Evolutionary conservation across 2,888 invertebrate species (phyloP).

Genomic region (Sarcophaga variegata): DNA sequence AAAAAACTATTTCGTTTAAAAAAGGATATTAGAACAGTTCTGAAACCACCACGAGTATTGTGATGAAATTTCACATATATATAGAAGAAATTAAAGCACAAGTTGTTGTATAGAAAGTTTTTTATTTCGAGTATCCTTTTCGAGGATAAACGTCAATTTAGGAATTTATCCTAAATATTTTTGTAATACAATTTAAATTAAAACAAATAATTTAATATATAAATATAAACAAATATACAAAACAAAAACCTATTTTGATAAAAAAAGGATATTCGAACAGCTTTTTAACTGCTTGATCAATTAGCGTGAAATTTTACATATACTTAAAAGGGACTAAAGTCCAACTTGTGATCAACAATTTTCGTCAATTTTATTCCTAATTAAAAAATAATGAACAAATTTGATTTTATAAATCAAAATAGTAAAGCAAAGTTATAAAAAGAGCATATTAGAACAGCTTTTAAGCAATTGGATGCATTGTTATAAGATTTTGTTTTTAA

Average conservation of each 20-base stretch:
- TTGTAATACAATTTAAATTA: too few relatives aligned
- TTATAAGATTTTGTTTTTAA: too few relatives aligned
- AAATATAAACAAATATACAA: neutral
- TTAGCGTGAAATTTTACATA: too few relatives aligned
- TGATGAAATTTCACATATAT: neutral
- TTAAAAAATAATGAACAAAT: too few relatives aligned
- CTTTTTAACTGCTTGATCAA: neutral
- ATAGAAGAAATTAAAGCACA: neutral
- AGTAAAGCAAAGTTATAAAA: too few relatives aligned
- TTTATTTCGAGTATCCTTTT: too few relatives aligned
- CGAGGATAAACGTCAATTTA: neutral
- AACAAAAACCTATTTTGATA: neutral
- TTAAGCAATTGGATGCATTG: neutral
- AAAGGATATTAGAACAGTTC: constrained; percentile 21
- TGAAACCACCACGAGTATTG: neutral
- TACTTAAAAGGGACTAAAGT: too few relatives aligned
- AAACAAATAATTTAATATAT: neutral
- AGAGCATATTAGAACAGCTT: neutral
- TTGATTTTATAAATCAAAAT: too few relatives aligned
- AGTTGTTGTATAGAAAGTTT: neutral
- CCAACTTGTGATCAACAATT: too few relatives aligned
- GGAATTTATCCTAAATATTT: neutral
- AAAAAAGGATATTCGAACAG: neutral
- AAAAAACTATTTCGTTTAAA: neutral
- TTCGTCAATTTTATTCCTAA: too few relatives aligned